A percentile compares a stretch with the other conserved stretches of the same genome.
Conservation (phyloP, 2,888 invertebrate genomes). For the Venustoraphidia nigricollis region DNA sequence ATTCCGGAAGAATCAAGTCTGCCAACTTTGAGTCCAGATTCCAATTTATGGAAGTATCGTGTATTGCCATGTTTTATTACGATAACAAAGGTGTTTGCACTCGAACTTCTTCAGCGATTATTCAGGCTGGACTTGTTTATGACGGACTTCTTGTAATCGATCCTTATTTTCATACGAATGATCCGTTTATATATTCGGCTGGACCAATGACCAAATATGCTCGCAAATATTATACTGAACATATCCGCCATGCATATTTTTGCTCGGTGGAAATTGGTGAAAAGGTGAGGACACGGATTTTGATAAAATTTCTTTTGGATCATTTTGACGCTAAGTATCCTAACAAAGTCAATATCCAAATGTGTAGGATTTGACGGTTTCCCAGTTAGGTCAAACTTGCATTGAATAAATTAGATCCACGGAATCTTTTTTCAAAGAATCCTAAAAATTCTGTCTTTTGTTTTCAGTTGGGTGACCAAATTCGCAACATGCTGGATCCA, state of each 20-base stretch:
- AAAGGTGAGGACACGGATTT: slow-evolving; percentile 35
- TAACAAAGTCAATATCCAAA: too few species aligned
- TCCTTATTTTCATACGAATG: slow-evolving; percentile 44
- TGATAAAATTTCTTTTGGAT: too few species aligned
- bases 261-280: slow-evolving; percentile 46
- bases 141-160: slow-evolving; percentile 49
- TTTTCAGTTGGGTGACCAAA: too few species aligned
- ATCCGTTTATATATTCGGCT: slow-evolving; percentile 45
- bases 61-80: slow-evolving; percentile 41
- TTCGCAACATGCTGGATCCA: too few species aligned
- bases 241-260: slow-evolving; percentile 36
- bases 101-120: slow-evolving; percentile 34
- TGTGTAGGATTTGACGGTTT: too few species aligned
- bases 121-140: slow-evolving; percentile 34
- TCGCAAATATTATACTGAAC: slow-evolving; percentile 36
- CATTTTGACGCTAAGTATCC: too few species aligned
- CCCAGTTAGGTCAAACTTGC: too few species aligned
- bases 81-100: slow-evolving; percentile 34
- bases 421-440: too few species aligned
- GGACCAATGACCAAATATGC: slow-evolving; percentile 49
- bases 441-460: too few species aligned
- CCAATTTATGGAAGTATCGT: slow-evolving; percentile 29
- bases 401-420: too few species aligned
- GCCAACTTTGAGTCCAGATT: slow-evolving; percentile 35
- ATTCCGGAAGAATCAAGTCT: slow-evolving; percentile 20